A percentile compares a stretch with the other conserved stretches of the same genome.
Evolutionary conservation across 2,888 invertebrate genomes (phyloP).

Genomic region (Caenorhabditis afra): DNA sequence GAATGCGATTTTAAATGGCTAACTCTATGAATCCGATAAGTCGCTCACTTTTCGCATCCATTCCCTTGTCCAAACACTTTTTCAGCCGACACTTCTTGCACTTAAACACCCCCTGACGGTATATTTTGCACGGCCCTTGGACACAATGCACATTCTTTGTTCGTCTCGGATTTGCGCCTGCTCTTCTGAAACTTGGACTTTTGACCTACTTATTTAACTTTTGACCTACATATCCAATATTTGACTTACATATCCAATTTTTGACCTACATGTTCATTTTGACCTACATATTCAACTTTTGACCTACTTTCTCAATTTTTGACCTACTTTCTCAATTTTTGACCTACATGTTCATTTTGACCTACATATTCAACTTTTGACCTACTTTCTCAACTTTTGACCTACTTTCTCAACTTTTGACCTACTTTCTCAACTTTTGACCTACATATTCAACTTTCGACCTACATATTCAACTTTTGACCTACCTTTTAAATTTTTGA

Average conservation of each 20-base stretch:
- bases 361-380: neutral
- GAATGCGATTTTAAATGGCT: too few species aligned
- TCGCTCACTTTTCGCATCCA: conserved; percentile 30
- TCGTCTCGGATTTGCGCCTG: conserved; percentile 28
- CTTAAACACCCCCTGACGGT: conserved; percentile 19
- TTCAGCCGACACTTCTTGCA: conserved; percentile 10
- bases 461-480: neutral
- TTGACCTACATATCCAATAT: too few species aligned
- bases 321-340: too few species aligned
- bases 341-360: neutral
- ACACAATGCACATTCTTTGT: neutral
- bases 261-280: too few species aligned
- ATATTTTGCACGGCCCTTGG: too few species aligned
- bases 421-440: neutral
- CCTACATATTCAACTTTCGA: neutral
- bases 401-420: too few species aligned
- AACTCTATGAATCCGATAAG: too few species aligned
- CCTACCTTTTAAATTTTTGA: too few species aligned
- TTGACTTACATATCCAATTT: too few species aligned
- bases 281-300: neutral
- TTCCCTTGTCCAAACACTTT: conserved; percentile 29
- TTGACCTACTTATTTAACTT: too few species aligned
- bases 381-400: neutral
- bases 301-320: neutral
- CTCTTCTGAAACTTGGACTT: conserved; percentile 19